Evolutionary conservation across 2,113 vertebrate species (phyloP).

Genomic region (Coptodon rendalli): DNA sequence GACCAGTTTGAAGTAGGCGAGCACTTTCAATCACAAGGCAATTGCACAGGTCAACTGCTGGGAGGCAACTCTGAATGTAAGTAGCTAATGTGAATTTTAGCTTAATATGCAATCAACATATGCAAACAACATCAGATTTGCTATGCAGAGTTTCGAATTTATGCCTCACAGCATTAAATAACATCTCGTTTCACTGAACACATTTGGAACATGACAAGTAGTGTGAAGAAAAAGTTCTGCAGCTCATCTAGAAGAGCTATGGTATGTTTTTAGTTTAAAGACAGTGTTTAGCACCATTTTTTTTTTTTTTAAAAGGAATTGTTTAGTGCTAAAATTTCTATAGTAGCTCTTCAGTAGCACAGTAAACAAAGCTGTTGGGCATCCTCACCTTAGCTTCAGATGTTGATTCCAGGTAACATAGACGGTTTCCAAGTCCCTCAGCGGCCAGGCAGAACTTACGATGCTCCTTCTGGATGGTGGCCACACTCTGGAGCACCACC

Average conservation of each 20-base stretch:
- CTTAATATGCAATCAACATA: neutral
- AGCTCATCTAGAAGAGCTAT: neutral
- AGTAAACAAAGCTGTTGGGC: neutral
- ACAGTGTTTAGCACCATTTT: neutral
- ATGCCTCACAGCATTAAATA: neutral
- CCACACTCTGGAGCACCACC: conserved; percentile 93
- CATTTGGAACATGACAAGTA: neutral
- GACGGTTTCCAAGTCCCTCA: conserved; percentile 91
- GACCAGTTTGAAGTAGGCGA: neutral
- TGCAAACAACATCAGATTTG: neutral
- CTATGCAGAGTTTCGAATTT: neutral
- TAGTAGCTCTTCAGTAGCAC: neutral
- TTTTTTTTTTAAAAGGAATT: neutral
- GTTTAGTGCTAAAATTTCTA: neutral
- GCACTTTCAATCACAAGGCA: neutral
- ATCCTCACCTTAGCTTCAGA: conserved; percentile 94
- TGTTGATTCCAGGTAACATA: conserved; percentile 93
- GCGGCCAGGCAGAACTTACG: conserved; percentile 93
- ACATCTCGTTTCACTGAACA: neutral
- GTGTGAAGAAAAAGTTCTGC: neutral
- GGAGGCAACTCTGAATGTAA: neutral
- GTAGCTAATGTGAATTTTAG: neutral
- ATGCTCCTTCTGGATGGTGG: conserved; percentile 89
- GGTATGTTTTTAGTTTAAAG: neutral
- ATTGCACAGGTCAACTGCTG: neutral